Evolutionary conservation across 2,888 invertebrate genomes (phyloP), one percentile per base, ranked within the genome.

Genomic region (Dorcus parallelipipedus): DNA sequence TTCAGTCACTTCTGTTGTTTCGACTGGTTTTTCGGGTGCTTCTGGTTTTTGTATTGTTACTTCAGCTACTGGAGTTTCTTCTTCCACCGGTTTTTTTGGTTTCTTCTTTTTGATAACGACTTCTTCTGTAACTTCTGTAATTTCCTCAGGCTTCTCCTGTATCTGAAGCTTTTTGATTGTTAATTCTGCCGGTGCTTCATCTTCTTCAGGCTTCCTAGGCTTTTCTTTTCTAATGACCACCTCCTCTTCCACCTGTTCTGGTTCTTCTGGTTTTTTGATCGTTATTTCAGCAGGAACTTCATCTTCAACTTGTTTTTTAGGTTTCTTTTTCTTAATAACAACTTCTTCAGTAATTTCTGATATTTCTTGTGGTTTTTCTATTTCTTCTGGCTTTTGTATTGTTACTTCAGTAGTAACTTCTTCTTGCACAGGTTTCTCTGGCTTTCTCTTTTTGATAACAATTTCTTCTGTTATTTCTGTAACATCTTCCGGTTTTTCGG

Each of bases 1-100:
- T 42, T 61, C 66, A 52, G 66, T 53, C 56, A 69, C 63, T 66
- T 76, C 70, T 50, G 74, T 73, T 55, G 61, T 66, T 45, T 59
- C 54, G 39, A 66, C 71, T 9, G 45, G 41, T 49, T 61, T 52
- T 52, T 62, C 49, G 9, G 23, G 52, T 48, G 54, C 62, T 54
- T 41, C 56, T 55, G 51, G 58, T 56, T 61, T 74, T 54, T 54
- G 78, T 76, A 23, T 79, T 77, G 67, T 79, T 75, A 3, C 83
- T 71, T 47, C 54, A n/a, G 54, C 54, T 49, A 42, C 45, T n/a
- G 54, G 60, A 5, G 81, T 75, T 56, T 81, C 80, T 67, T 82
- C 82, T 68, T 80, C 81, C 20, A 76, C 60, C n/a, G n/a, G 69
- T 58, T 39, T 74, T 73, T 72, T 68, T n/a, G 70, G 68, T n/a